Evolutionary conservation across 2,113 vertebrate species (phyloP), one percentile per base, ranked within the genome.

Genomic region (Ariopsis seemanni): DNA sequence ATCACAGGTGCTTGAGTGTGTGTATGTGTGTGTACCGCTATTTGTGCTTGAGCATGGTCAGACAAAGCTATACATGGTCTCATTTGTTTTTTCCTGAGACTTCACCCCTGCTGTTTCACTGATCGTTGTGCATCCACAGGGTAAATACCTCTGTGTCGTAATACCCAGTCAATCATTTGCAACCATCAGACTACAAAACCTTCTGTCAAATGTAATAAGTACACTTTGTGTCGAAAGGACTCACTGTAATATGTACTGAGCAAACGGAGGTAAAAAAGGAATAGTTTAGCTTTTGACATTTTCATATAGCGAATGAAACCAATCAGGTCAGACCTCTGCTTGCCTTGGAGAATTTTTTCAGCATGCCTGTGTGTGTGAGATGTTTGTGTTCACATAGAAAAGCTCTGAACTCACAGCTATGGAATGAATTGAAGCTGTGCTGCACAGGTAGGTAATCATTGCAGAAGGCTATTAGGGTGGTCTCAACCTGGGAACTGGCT

Each of bases 1-100:
- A n/a, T 89, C 75, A 90, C 85, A 85, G 74, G 72, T 81, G 85
- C 65, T 83, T 85, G 77, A 30, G 60, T 62, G 84, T 53, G 81
- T 7, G 30, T n/a, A 22, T 69, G 55, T 63, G 50, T 88, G 25
- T 90, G 14, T 79, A n/a, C n/a, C n/a, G n/a, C n/a, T n/a, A 11
- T 65, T 22, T 65, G 62, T 63, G 87, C 65, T 83, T 85, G 77
- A 48, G 53, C 48, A 75, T 55, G 65, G 81, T 71, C 34, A 17
- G 27, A 30, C 30, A 42, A 25, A 65, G 27, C 27, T 74, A 20
- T 71, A 20, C 71, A 52, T 83, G 42, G 25, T 71, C 34, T 77
- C 50, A 27, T 82, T 58, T n/a, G n/a, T 88, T 78, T 69, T 48
- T 82, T 65, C 82, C n/a, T 82, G 65, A 77, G 83, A 17, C 57